Evolutionary conservation across 2,113 vertebrate species (phyloP), one percentile per base, ranked within the genome.

Genomic region (Eclectus roratus): DNA sequence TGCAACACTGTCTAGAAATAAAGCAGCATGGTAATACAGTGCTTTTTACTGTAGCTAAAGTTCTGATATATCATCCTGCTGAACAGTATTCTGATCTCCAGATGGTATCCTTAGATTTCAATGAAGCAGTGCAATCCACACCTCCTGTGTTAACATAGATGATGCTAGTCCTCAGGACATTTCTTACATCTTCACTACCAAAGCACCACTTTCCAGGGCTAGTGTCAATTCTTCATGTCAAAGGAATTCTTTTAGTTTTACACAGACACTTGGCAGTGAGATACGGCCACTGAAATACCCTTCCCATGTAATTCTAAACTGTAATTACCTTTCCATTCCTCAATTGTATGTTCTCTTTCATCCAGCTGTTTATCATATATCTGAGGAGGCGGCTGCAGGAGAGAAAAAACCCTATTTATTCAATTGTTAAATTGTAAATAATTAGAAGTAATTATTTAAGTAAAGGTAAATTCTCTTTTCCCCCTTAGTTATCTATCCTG

Each of bases 351-450:
- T 98, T 99, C 99, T 98, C 99, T 99, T 97, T 99, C 99, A 98
- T 99, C 99, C 97, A 99, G 98, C 94, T 99, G 99, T 90, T 99
- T 99, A 97, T 99, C 99, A n/a, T 99, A 99, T 97, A 99, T 99
- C 97, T 99, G 98, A 94, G 99, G 99, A 84, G 99, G 99, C 94
- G 99, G 99, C 99, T 99, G 97, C 73, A 96, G 52, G 91, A 86
- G 37, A 93, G 91, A 97, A 94, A 97, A 17, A 97, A 80, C 97
- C 21, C 68, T 53, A 17, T 56, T 84, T 68, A 95, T 21, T 39
- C 9, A 1, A 39, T 39, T 71, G 56, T 77, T 56, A 56, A 8
- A 49, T 2, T 58, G n/a, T 11, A 87, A 89, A 69, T 72, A 87
- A 91, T 70, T 33, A 74, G 31, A 39, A 89, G 10, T 28, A 88